Conservation (phyloP, 2,113 vertebrate genomes). For the Helogale parvula region DNA sequence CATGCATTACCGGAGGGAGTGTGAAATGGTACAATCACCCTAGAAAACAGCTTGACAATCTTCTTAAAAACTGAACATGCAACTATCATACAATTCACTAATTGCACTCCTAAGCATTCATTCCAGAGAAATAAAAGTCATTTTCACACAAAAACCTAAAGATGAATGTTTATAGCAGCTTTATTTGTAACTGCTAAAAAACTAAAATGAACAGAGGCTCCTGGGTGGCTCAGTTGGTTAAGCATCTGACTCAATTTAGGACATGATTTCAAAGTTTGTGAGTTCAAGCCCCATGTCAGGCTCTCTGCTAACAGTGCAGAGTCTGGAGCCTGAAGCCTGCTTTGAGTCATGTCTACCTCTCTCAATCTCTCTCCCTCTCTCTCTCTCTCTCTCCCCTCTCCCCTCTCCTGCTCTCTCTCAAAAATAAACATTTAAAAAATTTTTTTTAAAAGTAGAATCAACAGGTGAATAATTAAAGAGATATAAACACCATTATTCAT, state of each 20-base stretch:
- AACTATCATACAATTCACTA: background rate
- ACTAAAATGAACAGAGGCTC: background rate
- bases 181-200: constrained; percentile 8
- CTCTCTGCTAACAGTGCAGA: no score
- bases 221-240: no score
- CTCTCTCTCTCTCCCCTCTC: no score
- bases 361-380: no score
- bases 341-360: no score
- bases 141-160: background rate
- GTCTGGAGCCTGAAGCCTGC: no score
- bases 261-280: no score
- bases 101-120: background rate
- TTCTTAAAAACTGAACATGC: background rate
- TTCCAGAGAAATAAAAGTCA: background rate
- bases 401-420: no score
- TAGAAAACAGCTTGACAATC: background rate
- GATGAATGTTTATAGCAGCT: background rate
- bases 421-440: background rate
- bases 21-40: background rate
- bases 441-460: background rate
- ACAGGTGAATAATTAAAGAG: no score
- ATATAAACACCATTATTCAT: no score
- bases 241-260: no score
- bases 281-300: no score
- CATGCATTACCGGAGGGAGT: background rate